Conservation (phyloP, 2,888 invertebrate species). For the Xestoiulus laeticollis region DNA sequence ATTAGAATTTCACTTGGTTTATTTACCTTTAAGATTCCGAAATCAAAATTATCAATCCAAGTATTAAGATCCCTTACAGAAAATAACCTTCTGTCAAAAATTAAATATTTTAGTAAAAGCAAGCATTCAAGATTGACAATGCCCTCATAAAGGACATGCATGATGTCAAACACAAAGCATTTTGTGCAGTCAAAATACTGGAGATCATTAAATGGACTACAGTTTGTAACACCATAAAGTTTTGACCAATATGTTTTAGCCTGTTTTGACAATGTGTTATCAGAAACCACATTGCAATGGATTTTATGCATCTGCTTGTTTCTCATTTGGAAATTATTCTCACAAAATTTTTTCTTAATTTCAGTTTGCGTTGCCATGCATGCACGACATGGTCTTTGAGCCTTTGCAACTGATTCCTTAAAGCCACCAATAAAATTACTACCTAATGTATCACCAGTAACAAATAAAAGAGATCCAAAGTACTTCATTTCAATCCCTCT, state of each 20-base stretch:
- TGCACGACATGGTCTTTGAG: not conserved
- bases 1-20: not conserved
- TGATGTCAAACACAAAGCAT: conserved; percentile 6
- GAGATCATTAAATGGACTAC: not conserved
- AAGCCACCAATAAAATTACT: conserved; percentile 16
- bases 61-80: not conserved
- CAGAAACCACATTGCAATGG: not conserved
- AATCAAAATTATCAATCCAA: not conserved
- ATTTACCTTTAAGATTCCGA: not conserved
- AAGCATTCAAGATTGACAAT: conserved; percentile 9
- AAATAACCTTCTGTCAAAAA: not conserved
- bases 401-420: not conserved
- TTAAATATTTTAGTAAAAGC: not conserved
- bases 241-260: not conserved
- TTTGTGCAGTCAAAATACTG: conserved; percentile 13
- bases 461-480: conserved; percentile 22
- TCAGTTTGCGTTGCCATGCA: not conserved
- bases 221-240: not conserved
- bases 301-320: not conserved
- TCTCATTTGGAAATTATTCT: not conserved
- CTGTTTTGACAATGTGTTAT: not conserved
- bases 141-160: conserved; percentile 39
- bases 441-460: not conserved
- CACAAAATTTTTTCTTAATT: not conserved
- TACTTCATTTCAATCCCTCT: not conserved